Evolutionary conservation across 1,140 invertebrate genomes (phyloP), one percentile per base, ranked within the genome.

Genomic region (Schlechtendalia chinensis): DNA sequence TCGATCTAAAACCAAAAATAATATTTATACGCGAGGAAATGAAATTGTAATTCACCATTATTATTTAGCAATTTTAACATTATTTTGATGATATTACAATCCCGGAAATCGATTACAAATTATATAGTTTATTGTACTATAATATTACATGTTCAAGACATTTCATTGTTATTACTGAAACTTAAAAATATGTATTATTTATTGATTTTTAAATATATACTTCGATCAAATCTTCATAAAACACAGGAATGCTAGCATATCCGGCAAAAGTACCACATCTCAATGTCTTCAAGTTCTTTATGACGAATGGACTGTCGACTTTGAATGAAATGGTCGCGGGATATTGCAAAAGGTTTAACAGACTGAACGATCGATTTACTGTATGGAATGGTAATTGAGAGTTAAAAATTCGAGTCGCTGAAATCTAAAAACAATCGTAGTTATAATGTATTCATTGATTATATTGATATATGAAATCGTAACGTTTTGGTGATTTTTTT

Each of bases 321-420:
- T 79, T 4, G 45, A 79, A 79, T 0, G 22, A 24, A 47, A 79
- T 29, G n/a, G 16, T 61, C 14, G 0, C 39, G 24, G 75, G 75
- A 45, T 79, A 79, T 29, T 16, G 39, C 63, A 79, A 61, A 11
- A 12, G 32, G 39, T 79, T 79, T 8, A 61, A 29, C 75, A 79
- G 17, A 1, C 39, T 61, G 22, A 63, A 61, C 6, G 12, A 59
- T n/a, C 58, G 75, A 50, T 39, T 63, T 12, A 29, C 56, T 4
- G 16, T 79, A 61, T 63, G 17, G 50, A 29, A 5, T 1, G 24
- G 3, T 19, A 14, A 27, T 8, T 5, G 22, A 27, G 32, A 61
- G 58, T 45, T 59, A 5, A 50, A 63, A 0, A 79, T 53, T 79
- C 63, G 12, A 14, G 39, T 16, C 8, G 75, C 75, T 6, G 32